Base-by-base conservation (phyloP, 2,797 vertebrate species). In the Sebastes nivosus region DNA sequence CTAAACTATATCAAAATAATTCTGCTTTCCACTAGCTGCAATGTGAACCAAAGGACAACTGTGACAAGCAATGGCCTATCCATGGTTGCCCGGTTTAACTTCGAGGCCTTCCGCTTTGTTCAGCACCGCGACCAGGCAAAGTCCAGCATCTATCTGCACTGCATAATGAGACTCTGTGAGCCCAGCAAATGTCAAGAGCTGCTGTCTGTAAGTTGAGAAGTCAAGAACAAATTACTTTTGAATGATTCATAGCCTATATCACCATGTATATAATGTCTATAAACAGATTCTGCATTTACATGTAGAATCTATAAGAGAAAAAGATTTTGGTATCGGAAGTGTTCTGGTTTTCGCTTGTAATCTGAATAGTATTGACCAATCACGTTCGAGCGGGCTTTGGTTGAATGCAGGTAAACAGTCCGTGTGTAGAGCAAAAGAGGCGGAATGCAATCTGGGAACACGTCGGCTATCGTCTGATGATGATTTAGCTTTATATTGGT, bases 51-150 rank as follows among this genome's bases (percentile, higher is more conserved):
- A 16, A 89, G 29, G 65, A 86, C 94, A 2, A 5, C 29, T 0
- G 58, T 97, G 27, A 85, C 85, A 7, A 76, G 8, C 54, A 97
- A 96, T 3, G 96, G 96, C 2, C 3, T 77, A 4, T 91, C 90
- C 57, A 91, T 64, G 16, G 63, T 20, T 11, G 91, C 96, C 14
- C 84, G 36, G 10, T 97, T 96, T 73, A 81, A 90, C 81, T 97
- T 96, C 54, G 94, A 96, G 82, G 90, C 96, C 8, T 97, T 97
- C 85, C 95, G 96, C 77, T 97, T 97, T 14, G 79, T 95, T 72
- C 86, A 93, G 87, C 94, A 96, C 87, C 92, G 87, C 1, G 78
- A 93, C 77, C 81, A 88, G 80, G 81, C 92, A 38, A 90, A 81
- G 73, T 96, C 96, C 82, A 94, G 84, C 81, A 88, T 96, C 74